Base-by-base conservation (phyloP, 2,797 vertebrate genomes). In the Fringilla coelebs region DNA sequence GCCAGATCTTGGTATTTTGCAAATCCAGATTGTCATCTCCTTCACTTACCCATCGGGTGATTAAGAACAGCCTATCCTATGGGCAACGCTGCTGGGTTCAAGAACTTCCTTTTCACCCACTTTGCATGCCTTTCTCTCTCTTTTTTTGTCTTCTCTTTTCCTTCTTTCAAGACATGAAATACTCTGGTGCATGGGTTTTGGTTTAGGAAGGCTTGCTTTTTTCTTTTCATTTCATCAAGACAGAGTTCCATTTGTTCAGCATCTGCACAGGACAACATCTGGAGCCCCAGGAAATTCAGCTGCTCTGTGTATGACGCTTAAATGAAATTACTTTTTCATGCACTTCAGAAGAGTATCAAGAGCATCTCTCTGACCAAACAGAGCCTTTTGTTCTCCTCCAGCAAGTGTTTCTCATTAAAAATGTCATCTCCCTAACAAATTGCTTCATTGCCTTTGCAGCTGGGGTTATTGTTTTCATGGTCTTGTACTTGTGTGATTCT, bases 351-450 rank as follows among this genome's bases (percentile, higher is more conserved):
- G 96, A 96, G 96, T 96, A 95, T 97, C 96, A 85, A 98, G 97
- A 98, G 96, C 96, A 97, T 98, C 97, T 79, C 96, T 97, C 96
- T 97, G 96, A 97, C 97, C 96, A 97, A 97, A 97, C 96, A 96
- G 96, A 93, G 96, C 95, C 97, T 98, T 98, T 98, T 98, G 98
- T 98, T 98, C 97, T 98, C 94, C 90, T 97, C 83, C 96, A 97
- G 97, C 98, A 98, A 99, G 98, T 98, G 99, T 98, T 99, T 99
- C 98, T 98, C 97, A 98, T 99, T 99, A 98, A 97, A 98, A 97
- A 97, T 98, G 98, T 99, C 98, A 98, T 98, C 98, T 98, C 98
- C 96, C 96, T 98, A 98, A 99, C 98, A 98, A 98, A 99, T 98
- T 97, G 98, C 97, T 97, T 97, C 85, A 94, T 96, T 98, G 97